phyloP scores from a whole-genome alignment of 2,113 vertebrate species.

The Ivindomyrus marchei region DNA sequence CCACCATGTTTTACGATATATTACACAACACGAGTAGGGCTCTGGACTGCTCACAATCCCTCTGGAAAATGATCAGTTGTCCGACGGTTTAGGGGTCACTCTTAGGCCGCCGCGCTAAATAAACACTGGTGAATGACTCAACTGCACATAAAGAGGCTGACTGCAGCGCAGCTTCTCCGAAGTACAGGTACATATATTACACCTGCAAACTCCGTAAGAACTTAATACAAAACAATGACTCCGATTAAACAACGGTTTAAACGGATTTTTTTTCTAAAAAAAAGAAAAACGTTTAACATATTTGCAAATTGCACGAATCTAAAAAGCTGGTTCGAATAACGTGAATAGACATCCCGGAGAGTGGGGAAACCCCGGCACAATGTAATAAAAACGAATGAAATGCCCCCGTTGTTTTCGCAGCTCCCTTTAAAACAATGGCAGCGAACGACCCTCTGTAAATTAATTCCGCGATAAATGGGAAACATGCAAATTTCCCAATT shows the following conservation, averaged over 20 bases:
- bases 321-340: slow-evolving; percentile 28
- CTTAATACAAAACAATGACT: slow-evolving; percentile 39
- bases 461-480: slow-evolving; percentile 70
- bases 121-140: slow-evolving; percentile 64
- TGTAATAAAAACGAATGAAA: slow-evolving; percentile 22
- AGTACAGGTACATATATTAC: slow-evolving; percentile 28
- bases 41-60: slow-evolving; percentile 61
- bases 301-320: slow-evolving; percentile 17
- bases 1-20: slow-evolving; percentile 42
- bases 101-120: slow-evolving; percentile 44
- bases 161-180: slow-evolving; percentile 33
- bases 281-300: not conserved
- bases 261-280: not conserved
- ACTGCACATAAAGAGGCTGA: slow-evolving; percentile 56
- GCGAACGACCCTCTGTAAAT: slow-evolving; percentile 76
- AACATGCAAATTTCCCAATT: slow-evolving; percentile 85
- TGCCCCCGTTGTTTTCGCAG: slow-evolving; percentile 35
- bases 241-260: slow-evolving; percentile 17
- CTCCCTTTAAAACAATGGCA: slow-evolving; percentile 50
- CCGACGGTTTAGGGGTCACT: slow-evolving; percentile 49
- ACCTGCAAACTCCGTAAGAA: slow-evolving; percentile 34
- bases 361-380: not conserved
- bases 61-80: slow-evolving; percentile 70
- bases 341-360: not conserved
- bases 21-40: slow-evolving; percentile 63